Percentiles rank a stretch among this genome's conserved stretches.
These are phyloP conservation scores for Drosophila tani DNA, from an alignment of 1,140 invertebrate genomes.

Conservation along the genomic window DNA sequence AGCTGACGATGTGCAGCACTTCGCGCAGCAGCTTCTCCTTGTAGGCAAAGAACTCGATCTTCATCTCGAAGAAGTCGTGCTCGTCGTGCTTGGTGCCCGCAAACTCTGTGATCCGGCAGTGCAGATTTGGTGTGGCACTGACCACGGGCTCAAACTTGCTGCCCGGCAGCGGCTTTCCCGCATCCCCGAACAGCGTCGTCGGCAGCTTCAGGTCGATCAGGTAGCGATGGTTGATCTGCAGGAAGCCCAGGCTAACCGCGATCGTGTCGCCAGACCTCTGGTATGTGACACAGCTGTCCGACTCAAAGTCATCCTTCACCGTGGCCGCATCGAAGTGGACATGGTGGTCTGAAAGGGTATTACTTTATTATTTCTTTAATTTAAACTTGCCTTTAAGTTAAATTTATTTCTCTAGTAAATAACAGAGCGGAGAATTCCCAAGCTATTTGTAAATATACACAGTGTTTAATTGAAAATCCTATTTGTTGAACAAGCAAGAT, in stretches of 20 bases:
- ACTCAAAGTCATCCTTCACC: constrained; percentile 78
- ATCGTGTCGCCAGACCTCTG: constrained; percentile 76
- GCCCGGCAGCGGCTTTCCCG: constrained; percentile 29
- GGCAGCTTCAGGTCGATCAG: constrained; percentile 81
- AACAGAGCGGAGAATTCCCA: too few relatives aligned
- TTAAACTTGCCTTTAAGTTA: not conserved
- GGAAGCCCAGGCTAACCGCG: constrained; percentile 83
- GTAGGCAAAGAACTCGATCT: constrained; percentile 86
- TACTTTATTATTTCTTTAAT: not conserved
- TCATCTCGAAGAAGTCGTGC: constrained; percentile 84
- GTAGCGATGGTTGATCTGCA: constrained; percentile 85
- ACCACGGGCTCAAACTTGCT: constrained; percentile 72
- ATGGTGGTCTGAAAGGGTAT: constrained; percentile 75
- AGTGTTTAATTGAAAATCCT: constrained; percentile 45
- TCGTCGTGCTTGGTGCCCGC: constrained; percentile 74
- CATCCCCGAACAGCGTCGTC: constrained; percentile 62
- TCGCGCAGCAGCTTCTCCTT: constrained; percentile 86
- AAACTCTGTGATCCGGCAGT: constrained; percentile 79
- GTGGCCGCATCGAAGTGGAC: constrained; percentile 84
- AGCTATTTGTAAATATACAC: constrained; percentile 37
- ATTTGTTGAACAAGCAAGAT: constrained; percentile 35
- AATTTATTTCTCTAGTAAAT: not conserved
- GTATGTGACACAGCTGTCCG: constrained; percentile 83
- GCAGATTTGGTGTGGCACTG: constrained; percentile 75
- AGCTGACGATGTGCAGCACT: constrained; percentile 84